Base-by-base conservation (phyloP, 2,888 invertebrate genomes). In the Tethea ocularis region DNA sequence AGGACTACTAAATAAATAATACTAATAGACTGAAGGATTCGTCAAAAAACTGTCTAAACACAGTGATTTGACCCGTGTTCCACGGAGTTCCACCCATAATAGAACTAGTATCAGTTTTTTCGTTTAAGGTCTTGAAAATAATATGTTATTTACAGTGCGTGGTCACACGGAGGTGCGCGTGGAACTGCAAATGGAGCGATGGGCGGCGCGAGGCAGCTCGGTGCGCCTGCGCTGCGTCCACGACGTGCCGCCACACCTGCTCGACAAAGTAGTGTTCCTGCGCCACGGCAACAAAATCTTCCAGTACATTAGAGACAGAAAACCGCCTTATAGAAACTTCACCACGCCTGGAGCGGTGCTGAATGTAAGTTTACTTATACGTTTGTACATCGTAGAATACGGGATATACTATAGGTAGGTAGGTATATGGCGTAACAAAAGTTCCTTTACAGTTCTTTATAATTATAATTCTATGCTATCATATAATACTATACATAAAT, bases 251-350 rank as follows among this genome's bases (percentile, higher is more conserved):
- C 94, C 95, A 52, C 95, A 96, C 77, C 94, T 96, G 72, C 94
- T 97, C 59, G 96, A 96, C 93, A 97, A 97, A 88, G 96, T 97
- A 73, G 96, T 96, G 84, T 96, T 96, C 94, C 93, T 95, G 58
- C 95, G 95, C 69, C 94, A 94, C 72, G 95, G 94, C 72, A 94
- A 94, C 81, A 97, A 96, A 91, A 95, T 97, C 91, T 96, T 97
- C 87, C 96, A 96, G 89, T 97, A 95, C 86, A 95, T 97, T 82
- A 95, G 95, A 77, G 96, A 96, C 71, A 93, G 97, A 64, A 96
- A 94, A 82, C 96, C 96, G 69, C 96, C 97, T 59, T 96, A 95
- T 81, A 93, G 93, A 77, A 94, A 95, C 84, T 95, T 94, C 78
- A 94, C 94, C 46, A 95, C 94, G 60, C 94, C 94, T n/a, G 97